A percentile compares a stretch with the other conserved stretches of the same genome.
phyloP scores from a whole-genome alignment of 2,888 invertebrate genomes.

The Plagodis pulveraria region DNA sequence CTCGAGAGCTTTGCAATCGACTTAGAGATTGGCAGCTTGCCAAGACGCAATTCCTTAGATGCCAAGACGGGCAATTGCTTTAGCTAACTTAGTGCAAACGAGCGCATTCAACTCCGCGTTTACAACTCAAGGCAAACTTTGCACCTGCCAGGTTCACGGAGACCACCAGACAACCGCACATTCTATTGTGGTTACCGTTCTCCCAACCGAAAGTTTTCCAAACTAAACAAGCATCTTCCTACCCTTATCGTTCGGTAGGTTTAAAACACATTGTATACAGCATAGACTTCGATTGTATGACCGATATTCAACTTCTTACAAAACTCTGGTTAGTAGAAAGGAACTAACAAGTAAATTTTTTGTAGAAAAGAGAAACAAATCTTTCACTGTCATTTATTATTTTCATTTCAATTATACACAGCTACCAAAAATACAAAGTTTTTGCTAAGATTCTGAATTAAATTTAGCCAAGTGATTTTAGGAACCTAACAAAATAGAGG shows the following conservation, averaged over 20 bases:
- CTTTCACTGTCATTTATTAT: too few relatives aligned
- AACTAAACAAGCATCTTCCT: not conserved
- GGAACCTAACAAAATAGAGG: slow-evolving; percentile 5
- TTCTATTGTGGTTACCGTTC: not conserved
- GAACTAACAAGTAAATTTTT: too few relatives aligned
- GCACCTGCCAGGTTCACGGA: slow-evolving; percentile 6
- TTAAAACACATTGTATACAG: too few relatives aligned
- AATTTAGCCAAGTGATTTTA: not conserved
- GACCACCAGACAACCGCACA: slow-evolving; percentile 4
- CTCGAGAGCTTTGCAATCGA: not conserved
- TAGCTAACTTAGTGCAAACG: slow-evolving; percentile 13
- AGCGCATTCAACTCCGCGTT: slow-evolving; percentile 9
- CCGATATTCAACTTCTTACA: too few relatives aligned
- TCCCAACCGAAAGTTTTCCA: not conserved
- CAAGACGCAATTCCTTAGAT: not conserved
- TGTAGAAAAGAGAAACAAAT: too few relatives aligned
- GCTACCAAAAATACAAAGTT: too few relatives aligned
- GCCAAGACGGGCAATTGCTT: slow-evolving; percentile 2
- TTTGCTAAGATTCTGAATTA: too few relatives aligned
- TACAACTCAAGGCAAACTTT: slow-evolving; percentile 5
- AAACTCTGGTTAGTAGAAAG: too few relatives aligned
- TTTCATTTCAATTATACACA: too few relatives aligned
- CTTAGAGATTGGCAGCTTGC: not conserved
- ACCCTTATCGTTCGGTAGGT: not conserved
- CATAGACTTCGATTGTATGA: too few relatives aligned